Evolutionary conservation across 2,888 invertebrate species (phyloP), one percentile per base, ranked within the genome.

Genomic region (Emesis furor): DNA sequence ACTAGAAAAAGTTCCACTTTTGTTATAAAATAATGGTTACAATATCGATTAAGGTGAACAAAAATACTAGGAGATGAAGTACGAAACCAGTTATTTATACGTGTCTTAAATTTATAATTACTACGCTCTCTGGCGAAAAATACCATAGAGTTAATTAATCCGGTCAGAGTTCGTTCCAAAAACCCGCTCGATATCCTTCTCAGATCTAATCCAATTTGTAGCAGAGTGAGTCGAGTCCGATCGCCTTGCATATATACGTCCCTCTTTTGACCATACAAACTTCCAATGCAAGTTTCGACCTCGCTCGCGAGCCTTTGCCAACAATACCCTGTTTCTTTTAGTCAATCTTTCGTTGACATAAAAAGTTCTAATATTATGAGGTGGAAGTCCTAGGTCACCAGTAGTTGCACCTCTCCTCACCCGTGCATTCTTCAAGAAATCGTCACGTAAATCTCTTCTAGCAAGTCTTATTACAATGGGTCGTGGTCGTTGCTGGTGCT

Each of bases 251-350:
- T 35, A 35, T 32, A n/a, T 67, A 14, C 65, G 65, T 14, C n/a
- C 65, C n/a, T 67, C 65, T 35, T 67, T 67, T 67, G 65, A 67
- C 65, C 65, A 67, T 2, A 35, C 65, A n/a, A 67, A 67, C 65
- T 12, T 67, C n/a, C 65, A 67, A 6, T 32, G 32, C 6, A 12
- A 67, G 32, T 2, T 67, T 14, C 65, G n/a, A 14, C 32, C 65
- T 35, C 12, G n/a, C 14, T 67, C 12, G 7, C 65, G 65, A 67
- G 65, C 65, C 6, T 67, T 67, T 12, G 32, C 65, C 35, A 67
- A 35, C 6, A 67, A 12, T 6, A 67, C 35, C n/a, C 65, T 14
- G 7, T 55, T 32, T 35, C 35, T 67, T 14, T 35, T 35, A 10
- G 35, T 67, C 32, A 67, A n/a, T 35, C 65, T 67, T 6, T 32